Evolutionary conservation across 2,888 invertebrate genomes (phyloP).

Genomic region (Idaea aversata): DNA sequence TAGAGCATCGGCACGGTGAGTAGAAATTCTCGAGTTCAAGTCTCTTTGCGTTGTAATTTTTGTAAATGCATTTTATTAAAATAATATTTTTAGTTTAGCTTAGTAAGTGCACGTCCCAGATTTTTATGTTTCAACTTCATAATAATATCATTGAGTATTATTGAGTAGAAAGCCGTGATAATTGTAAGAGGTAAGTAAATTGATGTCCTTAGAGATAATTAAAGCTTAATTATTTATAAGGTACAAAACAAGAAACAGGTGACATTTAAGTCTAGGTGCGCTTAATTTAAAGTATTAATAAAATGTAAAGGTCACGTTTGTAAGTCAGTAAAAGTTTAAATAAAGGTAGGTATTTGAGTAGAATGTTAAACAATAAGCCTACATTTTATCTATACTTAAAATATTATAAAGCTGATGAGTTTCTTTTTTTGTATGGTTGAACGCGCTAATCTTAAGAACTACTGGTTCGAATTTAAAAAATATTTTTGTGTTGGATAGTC

Average conservation of each 20-base stretch:
- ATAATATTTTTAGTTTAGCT: background rate
- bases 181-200: background rate
- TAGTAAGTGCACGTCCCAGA: background rate
- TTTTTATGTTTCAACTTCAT: background rate
- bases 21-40: no score
- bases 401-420: no score
- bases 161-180: background rate
- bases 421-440: no score
- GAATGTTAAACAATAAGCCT: constrained; percentile 3
- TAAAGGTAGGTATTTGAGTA: background rate
- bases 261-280: background rate
- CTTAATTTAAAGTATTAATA: background rate
- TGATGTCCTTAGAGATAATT: background rate
- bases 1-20: no score
- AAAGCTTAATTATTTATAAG: background rate
- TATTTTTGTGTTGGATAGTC: no score
- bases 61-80: no score
- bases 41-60: no score
- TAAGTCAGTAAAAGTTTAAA: background rate
- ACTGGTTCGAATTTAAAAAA: no score
- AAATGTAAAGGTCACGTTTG: background rate
- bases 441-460: no score
- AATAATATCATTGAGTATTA: background rate
- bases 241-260: background rate
- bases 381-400: constrained; percentile 8